Evolutionary conservation across 2,113 vertebrate genomes (phyloP).

Genomic region (Ophiodon elongatus): DNA sequence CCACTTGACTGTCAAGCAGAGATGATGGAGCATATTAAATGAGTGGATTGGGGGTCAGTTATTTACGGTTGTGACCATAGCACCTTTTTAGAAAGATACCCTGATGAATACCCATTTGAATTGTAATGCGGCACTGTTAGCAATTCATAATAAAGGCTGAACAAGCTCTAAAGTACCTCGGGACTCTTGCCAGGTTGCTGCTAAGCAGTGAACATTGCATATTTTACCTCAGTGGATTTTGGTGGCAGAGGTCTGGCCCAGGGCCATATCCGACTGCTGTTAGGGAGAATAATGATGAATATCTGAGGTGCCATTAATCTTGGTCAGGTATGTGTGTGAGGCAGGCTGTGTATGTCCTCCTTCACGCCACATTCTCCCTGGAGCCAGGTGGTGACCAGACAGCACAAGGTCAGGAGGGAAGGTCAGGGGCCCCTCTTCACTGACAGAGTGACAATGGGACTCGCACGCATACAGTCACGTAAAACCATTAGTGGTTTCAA

Average conservation of each 20-base stretch:
- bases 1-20: slow-evolving; percentile 26
- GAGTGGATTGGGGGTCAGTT: not conserved
- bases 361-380: slow-evolving; percentile 58
- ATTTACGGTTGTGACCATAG: slow-evolving; percentile 11
- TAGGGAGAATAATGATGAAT: slow-evolving; percentile 75
- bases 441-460: slow-evolving; percentile 46
- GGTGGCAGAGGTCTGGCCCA: slow-evolving; percentile 54
- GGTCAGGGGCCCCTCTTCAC: slow-evolving; percentile 59
- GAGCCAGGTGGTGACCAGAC: slow-evolving; percentile 81
- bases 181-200: slow-evolving; percentile 46
- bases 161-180: slow-evolving; percentile 24
- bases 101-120: slow-evolving; percentile 41
- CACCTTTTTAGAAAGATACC: slow-evolving; percentile 12
- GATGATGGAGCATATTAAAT: slow-evolving; percentile 32
- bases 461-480: slow-evolving; percentile 43
- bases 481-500: slow-evolving; percentile 42
- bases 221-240: slow-evolving; percentile 51
- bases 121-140: slow-evolving; percentile 4
- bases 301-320: slow-evolving; percentile 74
- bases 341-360: slow-evolving; percentile 52
- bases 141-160: slow-evolving; percentile 32
- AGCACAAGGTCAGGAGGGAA: slow-evolving; percentile 72
- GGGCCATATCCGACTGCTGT: slow-evolving; percentile 71
- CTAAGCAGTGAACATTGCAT: slow-evolving; percentile 41
- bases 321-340: slow-evolving; percentile 70